A percentile compares a stretch with the other conserved stretches of the same genome.
Evolutionary conservation across 2,113 vertebrate genomes (phyloP).

Genomic region (Formicarius rufipectus): DNA sequence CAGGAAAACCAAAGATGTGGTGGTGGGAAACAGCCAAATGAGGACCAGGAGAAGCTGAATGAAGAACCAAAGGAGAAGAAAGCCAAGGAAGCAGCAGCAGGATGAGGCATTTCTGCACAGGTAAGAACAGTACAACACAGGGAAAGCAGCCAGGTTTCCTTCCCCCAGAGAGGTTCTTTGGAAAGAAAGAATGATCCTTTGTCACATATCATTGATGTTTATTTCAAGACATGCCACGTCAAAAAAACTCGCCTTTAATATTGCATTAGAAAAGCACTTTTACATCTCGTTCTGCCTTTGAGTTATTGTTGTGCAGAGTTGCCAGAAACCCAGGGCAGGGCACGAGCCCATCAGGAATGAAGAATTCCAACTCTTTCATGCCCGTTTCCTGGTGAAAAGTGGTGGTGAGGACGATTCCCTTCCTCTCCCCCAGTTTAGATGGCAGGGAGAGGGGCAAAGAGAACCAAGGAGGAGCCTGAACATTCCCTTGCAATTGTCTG

Average conservation of each 20-base stretch:
- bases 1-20: slow-evolving; percentile 22
- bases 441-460: slow-evolving; percentile 42
- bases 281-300: slow-evolving; percentile 68
- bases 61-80: slow-evolving; percentile 21
- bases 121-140: slow-evolving; percentile 31
- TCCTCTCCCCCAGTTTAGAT: slow-evolving; percentile 6
- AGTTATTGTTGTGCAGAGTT: slow-evolving; percentile 66
- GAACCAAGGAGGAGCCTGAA: slow-evolving; percentile 36
- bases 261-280: slow-evolving; percentile 80
- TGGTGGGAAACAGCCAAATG: slow-evolving; percentile 15
- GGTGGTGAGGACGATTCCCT: slow-evolving; percentile 21
- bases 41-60: not conserved
- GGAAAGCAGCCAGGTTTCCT: slow-evolving; percentile 56
- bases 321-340: slow-evolving; percentile 58
- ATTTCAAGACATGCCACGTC: slow-evolving; percentile 82
- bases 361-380: not conserved
- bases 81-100: slow-evolving; percentile 27
- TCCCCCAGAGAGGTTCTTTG: slow-evolving; percentile 30
- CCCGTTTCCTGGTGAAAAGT: slow-evolving; percentile 37
- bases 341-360: slow-evolving; percentile 35
- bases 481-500: slow-evolving; percentile 26
- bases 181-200: slow-evolving; percentile 72
- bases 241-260: slow-evolving; percentile 72
- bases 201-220: slow-evolving; percentile 76
- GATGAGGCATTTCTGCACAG: slow-evolving; percentile 7